Percentiles rank a stretch among this genome's conserved stretches.
phyloP scores from a whole-genome alignment of 92 coral and sea anemone genomes.

The Phenganax marumi region DNA sequence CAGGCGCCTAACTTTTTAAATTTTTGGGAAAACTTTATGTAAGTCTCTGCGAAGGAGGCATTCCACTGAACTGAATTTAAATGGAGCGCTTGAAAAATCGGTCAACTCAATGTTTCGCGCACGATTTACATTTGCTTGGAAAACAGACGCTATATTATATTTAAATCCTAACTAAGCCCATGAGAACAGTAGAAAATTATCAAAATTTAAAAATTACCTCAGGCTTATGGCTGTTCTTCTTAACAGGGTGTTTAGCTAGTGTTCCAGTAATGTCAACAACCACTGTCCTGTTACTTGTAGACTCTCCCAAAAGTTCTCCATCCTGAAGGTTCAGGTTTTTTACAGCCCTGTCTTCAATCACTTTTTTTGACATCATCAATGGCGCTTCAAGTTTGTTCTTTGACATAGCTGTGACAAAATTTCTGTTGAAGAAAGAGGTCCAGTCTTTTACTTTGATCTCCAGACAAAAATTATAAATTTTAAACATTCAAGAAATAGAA shows the following conservation, averaged over 20 bases:
- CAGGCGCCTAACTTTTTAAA: no score
- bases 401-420: slow-evolving; percentile 1
- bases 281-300: neutral
- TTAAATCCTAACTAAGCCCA: neutral
- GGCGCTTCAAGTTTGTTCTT: neutral
- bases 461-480: no score
- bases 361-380: slow-evolving; percentile 17
- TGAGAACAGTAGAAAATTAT: neutral
- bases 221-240: neutral
- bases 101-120: no score
- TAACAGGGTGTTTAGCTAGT: neutral
- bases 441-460: neutral
- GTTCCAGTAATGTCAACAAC: slow-evolving; percentile 16
- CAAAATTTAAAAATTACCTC: neutral
- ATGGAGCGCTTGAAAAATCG: no score
- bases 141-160: neutral
- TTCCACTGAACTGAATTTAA: no score
- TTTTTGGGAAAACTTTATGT: no score
- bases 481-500: neutral
- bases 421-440: slow-evolving; percentile 4
- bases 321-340: neutral
- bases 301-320: neutral
- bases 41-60: no score
- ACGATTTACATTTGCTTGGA: no score
- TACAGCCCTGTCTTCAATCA: slow-evolving; percentile 3